Conservation (phyloP, 2,888 invertebrate genomes). For the Eristalis intricaria region DNA sequence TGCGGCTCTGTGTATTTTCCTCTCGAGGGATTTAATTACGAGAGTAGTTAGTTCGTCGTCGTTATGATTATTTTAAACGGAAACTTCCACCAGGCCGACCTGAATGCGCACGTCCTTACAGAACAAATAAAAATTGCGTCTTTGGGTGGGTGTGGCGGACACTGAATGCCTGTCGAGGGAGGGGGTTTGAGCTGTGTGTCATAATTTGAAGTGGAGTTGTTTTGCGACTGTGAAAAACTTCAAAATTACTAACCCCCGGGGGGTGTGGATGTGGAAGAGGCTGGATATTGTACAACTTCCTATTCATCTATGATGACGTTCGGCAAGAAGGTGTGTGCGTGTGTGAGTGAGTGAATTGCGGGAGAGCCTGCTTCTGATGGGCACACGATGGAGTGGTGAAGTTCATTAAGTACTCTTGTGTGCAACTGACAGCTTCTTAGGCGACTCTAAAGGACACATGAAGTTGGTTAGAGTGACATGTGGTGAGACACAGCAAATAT, state of each 20-base stretch:
- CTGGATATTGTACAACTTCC: conserved; percentile 35
- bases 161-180: not conserved
- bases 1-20: not conserved
- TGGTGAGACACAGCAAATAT: not conserved
- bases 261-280: not conserved
- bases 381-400: conserved; percentile 49
- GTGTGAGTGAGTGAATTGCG: not conserved
- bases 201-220: conserved; percentile 46
- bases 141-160: not conserved
- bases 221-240: conserved; percentile 56
- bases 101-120: not conserved
- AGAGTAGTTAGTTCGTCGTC: conserved; percentile 67
- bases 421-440: conserved; percentile 57
- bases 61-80: conserved; percentile 61
- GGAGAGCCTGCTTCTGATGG: conserved; percentile 42
- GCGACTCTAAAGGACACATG: not conserved
- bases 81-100: conserved; percentile 16
- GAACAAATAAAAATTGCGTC: conserved; percentile 13
- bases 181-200: conserved; percentile 57
- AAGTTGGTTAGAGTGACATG: not conserved
- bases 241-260: conserved; percentile 56
- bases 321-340: not conserved
- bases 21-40: conserved; percentile 63
- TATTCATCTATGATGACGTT: conserved; percentile 10
- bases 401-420: conserved; percentile 69